Conservation (phyloP, 1,140 invertebrate genomes). For the Drosophila repleta region DNA sequence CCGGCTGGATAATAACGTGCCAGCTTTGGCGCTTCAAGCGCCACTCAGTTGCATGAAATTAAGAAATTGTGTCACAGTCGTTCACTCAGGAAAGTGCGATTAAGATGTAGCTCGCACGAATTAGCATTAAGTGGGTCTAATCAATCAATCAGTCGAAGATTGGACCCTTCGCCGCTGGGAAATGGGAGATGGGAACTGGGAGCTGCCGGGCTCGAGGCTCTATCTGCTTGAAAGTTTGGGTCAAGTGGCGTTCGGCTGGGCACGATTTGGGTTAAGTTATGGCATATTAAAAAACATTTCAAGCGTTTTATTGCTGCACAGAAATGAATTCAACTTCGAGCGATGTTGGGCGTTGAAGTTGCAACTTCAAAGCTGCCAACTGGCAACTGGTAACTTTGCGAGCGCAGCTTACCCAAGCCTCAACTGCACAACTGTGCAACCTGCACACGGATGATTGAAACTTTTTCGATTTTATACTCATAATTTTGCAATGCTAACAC, state of each 20-base stretch:
- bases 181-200: too few species aligned
- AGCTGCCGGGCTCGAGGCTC: slow-evolving; percentile 6
- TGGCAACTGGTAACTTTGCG: slow-evolving; percentile 40
- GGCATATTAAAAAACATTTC: slow-evolving; percentile 78
- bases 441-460: slow-evolving; percentile 68
- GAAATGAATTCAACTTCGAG: slow-evolving; percentile 51
- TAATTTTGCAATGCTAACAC: slow-evolving; percentile 64
- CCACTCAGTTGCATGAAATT: slow-evolving; percentile 40
- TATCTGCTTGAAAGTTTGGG: slow-evolving; percentile 51
- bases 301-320: slow-evolving; percentile 68
- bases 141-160: slow-evolving; percentile 65
- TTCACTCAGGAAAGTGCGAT: not conserved
- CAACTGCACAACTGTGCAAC: slow-evolving; percentile 46
- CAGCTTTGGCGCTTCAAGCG: slow-evolving; percentile 52
- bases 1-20: slow-evolving; percentile 60
- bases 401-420: slow-evolving; percentile 3
- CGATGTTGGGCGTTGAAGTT: slow-evolving; percentile 58
- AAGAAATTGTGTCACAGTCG: slow-evolving; percentile 46
- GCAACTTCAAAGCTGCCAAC: slow-evolving; percentile 64
- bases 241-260: slow-evolving; percentile 52
- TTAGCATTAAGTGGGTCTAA: slow-evolving; percentile 68
- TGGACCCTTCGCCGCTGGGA: not conserved
- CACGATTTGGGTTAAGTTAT: slow-evolving; percentile 65
- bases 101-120: slow-evolving; percentile 41
- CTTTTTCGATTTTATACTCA: slow-evolving; percentile 80